phyloP scores from a whole-genome alignment of 2,113 vertebrate species.

The Odontophorus gujanensis region DNA sequence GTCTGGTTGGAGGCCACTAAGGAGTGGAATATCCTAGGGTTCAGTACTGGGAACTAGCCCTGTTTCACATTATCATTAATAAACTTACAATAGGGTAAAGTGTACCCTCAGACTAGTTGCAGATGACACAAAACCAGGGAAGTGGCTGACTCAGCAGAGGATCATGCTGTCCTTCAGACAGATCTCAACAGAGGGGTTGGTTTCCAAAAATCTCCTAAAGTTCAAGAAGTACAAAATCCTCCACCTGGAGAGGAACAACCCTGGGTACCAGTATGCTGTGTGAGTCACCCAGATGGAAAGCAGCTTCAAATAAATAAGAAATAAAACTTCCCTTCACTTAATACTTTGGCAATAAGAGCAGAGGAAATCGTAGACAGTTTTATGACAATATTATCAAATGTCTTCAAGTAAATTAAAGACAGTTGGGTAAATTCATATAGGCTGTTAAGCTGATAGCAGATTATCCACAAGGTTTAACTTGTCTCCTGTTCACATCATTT shows the following conservation, averaged over 20 bases:
- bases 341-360: background rate
- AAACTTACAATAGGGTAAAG: background rate
- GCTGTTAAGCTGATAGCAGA: background rate
- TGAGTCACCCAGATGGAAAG: background rate
- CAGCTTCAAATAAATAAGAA: background rate
- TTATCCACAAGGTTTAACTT: background rate
- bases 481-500: background rate
- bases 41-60: background rate
- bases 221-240: background rate
- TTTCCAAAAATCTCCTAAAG: background rate
- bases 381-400: background rate
- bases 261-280: background rate
- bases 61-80: background rate
- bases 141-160: background rate
- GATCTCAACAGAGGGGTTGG: background rate
- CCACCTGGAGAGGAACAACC: background rate
- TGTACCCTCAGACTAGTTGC: background rate
- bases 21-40: background rate
- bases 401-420: background rate
- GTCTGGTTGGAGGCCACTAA: background rate
- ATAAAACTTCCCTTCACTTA: background rate
- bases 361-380: background rate
- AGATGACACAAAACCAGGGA: background rate
- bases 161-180: background rate
- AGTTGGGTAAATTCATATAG: background rate